A percentile compares a stretch with the other conserved stretches of the same genome.
These are phyloP conservation scores for Calliopsis andreniformis DNA, from an alignment of 1,140 invertebrate species.

Conservation along the genomic window DNA sequence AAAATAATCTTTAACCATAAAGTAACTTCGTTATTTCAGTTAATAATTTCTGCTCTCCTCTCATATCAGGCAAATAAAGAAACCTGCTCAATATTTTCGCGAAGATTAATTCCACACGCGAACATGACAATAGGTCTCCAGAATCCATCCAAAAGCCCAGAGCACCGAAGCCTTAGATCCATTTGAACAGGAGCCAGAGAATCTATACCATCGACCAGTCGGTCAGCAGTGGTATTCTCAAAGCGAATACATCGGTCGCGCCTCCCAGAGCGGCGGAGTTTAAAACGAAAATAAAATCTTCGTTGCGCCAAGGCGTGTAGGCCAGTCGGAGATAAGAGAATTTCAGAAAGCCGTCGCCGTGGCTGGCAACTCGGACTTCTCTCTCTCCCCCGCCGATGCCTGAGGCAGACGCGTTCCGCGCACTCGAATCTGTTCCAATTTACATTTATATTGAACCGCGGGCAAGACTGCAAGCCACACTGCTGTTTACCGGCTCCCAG, in stretches of 20 bases:
- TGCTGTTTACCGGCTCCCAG: slow-evolving; percentile 72
- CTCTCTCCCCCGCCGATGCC: no score
- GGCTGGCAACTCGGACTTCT: slow-evolving; percentile 33
- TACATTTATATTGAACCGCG: slow-evolving; percentile 81
- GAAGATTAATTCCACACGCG: no score
- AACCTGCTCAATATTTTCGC: no score
- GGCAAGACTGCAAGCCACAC: slow-evolving; percentile 69
- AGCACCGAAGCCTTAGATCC: slow-evolving; percentile 1
- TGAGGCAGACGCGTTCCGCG: slow-evolving; percentile 57
- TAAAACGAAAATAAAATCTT: slow-evolving; percentile 52
- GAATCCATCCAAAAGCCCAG: not conserved
- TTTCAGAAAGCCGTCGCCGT: slow-evolving; percentile 35
- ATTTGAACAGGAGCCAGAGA: slow-evolving; percentile 9
- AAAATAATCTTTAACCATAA: no score
- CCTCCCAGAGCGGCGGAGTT: slow-evolving; percentile 7
- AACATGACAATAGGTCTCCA: not conserved
- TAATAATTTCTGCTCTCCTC: no score
- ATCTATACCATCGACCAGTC: not conserved
- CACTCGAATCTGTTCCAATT: slow-evolving; percentile 79
- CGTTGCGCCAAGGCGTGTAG: slow-evolving; percentile 38
- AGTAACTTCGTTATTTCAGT: no score
- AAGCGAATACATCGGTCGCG: not conserved
- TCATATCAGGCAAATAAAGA: no score
- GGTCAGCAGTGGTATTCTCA: not conserved
- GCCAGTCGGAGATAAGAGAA: slow-evolving; percentile 49